Evolutionary conservation across 92 coral and sea anemone genomes (phyloP).

Genomic region (Epizoanthus stellaris): DNA sequence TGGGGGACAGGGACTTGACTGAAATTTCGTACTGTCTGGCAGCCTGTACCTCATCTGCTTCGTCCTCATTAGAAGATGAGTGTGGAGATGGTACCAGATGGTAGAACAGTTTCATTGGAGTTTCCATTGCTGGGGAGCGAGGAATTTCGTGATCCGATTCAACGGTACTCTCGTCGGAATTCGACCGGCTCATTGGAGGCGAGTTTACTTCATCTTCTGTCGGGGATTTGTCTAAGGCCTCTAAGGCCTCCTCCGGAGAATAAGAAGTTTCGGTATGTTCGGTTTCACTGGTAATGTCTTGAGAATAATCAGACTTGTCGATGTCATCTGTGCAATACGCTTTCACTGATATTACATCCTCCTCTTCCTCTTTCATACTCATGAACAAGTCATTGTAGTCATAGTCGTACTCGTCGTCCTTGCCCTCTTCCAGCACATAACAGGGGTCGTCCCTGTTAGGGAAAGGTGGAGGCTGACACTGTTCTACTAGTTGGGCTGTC

Average conservation of each 20-base stretch:
- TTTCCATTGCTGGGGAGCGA: conserved; percentile 90
- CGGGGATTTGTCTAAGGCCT: conserved; percentile 35
- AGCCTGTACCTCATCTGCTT: conserved; percentile 72
- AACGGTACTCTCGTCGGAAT: conserved; percentile 71
- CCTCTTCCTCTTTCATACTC: conserved; percentile 81
- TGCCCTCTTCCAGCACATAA: conserved; percentile 68
- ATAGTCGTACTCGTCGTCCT: conserved; percentile 81
- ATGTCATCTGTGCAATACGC: conserved; percentile 71
- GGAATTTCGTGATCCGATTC: conserved; percentile 85
- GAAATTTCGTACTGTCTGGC: conserved; percentile 53
- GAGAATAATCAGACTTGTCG: conserved; percentile 46
- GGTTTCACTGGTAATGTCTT: background rate
- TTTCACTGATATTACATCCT: conserved; percentile 63
- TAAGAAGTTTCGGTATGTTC: conserved; percentile 8
- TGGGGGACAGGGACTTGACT: conserved; percentile 78
- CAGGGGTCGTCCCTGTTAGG: conserved; percentile 44
- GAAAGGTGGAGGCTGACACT: conserved; percentile 73
- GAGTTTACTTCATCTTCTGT: conserved; percentile 33
- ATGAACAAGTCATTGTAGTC: conserved; percentile 79
- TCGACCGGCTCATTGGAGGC: conserved; percentile 35
- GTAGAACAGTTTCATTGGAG: conserved; percentile 92
- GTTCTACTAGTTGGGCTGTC: conserved; percentile 77
- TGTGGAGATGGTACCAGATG: conserved; percentile 97
- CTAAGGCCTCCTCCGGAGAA: conserved; percentile 51
- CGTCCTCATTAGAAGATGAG: conserved; percentile 91